Evolutionary conservation across 2,113 vertebrate genomes (phyloP).

Genomic region (Pangasianodon hypophthalmus): DNA sequence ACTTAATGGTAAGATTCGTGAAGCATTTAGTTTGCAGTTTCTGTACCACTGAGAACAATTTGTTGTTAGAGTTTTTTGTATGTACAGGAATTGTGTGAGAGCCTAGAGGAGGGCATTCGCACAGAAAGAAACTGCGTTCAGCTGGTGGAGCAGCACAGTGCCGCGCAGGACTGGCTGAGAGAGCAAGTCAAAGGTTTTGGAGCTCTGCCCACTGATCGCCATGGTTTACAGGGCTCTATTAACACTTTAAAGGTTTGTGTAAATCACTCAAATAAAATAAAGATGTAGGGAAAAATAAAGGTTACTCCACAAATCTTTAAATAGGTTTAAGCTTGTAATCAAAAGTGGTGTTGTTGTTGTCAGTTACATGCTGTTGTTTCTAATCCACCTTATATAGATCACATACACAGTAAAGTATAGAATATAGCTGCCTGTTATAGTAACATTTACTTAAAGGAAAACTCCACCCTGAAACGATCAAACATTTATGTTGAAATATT

Average conservation of each 20-base stretch:
- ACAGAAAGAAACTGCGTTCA: constrained; percentile 69
- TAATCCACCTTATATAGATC: background rate
- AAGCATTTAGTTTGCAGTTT: background rate
- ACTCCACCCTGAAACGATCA: no score
- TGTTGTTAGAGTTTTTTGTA: constrained; percentile 6
- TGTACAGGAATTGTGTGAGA: constrained; percentile 57
- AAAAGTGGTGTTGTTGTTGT: background rate
- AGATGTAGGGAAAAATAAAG: background rate
- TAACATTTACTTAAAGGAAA: background rate
- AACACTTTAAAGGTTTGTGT: constrained; percentile 74
- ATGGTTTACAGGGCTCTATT: constrained; percentile 60
- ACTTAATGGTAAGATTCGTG: constrained; percentile 65
- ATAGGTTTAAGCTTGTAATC: background rate
- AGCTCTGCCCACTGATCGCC: constrained; percentile 59
- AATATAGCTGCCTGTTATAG: background rate
- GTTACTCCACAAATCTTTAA: background rate
- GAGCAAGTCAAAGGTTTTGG: constrained; percentile 71
- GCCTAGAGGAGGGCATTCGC: constrained; percentile 65
- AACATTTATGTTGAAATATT: no score
- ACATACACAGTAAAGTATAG: no score
- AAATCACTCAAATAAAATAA: background rate
- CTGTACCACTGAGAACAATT: background rate
- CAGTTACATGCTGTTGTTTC: background rate
- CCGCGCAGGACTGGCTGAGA: constrained; percentile 76
- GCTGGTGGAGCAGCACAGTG: constrained; percentile 75